Conservation (phyloP, 2,113 vertebrate species). For the Cyprinodon variegatus region DNA sequence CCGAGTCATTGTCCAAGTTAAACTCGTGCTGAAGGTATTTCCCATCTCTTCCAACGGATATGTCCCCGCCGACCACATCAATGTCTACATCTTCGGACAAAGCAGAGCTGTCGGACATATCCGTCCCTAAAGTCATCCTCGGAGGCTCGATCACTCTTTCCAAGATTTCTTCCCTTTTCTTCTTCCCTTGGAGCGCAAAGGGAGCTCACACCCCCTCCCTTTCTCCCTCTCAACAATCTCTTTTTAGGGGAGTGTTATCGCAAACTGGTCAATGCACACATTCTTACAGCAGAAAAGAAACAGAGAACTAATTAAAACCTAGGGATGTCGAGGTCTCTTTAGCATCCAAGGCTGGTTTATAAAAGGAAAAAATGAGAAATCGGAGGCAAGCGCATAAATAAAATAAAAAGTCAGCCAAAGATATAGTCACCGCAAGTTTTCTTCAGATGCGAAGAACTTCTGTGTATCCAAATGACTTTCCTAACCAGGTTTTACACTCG, state of each 20-base stretch:
- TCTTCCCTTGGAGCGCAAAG: constrained; percentile 39
- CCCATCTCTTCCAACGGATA: constrained; percentile 80
- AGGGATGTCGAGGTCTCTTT: constrained; percentile 33
- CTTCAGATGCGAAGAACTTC: constrained; percentile 14
- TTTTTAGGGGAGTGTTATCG: constrained; percentile 47
- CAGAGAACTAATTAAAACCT: constrained; percentile 54
- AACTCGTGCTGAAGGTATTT: constrained; percentile 80
- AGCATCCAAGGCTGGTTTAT: constrained; percentile 30
- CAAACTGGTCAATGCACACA: constrained; percentile 60
- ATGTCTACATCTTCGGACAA: constrained; percentile 92
- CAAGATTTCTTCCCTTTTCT: constrained; percentile 60
- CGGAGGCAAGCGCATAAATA: constrained; percentile 20
- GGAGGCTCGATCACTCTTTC: constrained; percentile 63
- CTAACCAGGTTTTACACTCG: constrained; percentile 62
- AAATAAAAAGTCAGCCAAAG: constrained; percentile 12
- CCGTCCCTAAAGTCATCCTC: constrained; percentile 87
- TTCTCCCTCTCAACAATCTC: constrained; percentile 32
- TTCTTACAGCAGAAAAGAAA: constrained; percentile 45
- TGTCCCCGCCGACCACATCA: constrained; percentile 92
- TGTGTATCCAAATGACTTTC: constrained; percentile 40
- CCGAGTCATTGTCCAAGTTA: constrained; percentile 83
- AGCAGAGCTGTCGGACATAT: constrained; percentile 87
- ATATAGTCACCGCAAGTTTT: constrained; percentile 12
- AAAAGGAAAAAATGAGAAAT: constrained; percentile 42
- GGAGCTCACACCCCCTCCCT: constrained; percentile 44